phyloP scores from a whole-genome alignment of 2,797 vertebrate genomes.

The Manis pentadactyla region DNA sequence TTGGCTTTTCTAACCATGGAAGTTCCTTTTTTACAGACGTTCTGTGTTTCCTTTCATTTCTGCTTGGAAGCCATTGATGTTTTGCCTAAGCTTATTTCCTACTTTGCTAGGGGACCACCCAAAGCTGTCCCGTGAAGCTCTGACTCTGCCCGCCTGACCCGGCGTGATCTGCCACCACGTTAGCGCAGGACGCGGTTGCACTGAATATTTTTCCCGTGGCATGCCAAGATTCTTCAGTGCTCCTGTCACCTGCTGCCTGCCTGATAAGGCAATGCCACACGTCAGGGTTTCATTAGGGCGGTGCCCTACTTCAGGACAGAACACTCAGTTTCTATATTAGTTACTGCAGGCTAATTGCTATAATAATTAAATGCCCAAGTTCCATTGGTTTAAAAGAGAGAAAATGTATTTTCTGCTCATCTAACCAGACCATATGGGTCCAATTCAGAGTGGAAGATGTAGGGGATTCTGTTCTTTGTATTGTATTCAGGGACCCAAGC shows the following conservation, averaged over 20 bases:
- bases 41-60: not conserved
- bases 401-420: not conserved
- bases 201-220: not conserved
- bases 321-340: not conserved
- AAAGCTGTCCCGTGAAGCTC: accelerated
- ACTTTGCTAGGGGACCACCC: not conserved
- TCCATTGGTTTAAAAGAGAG: not conserved
- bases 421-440: not conserved
- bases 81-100: not conserved
- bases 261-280: not conserved
- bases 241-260: not conserved
- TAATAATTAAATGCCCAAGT: not conserved
- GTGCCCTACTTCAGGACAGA: not conserved
- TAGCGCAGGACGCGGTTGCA: too few species aligned
- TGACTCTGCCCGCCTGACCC: too few species aligned
- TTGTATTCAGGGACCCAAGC: not conserved
- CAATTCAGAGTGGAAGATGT: not conserved
- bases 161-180: accelerated
- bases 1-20: not conserved
- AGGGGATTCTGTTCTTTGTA: not conserved
- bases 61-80: not conserved
- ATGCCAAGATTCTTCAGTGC: not conserved
- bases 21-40: not conserved
- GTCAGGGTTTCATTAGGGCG: not conserved
- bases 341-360: not conserved